Evolutionary conservation across 2,888 invertebrate species (phyloP).

Genomic region (Nomada goodeniana): DNA sequence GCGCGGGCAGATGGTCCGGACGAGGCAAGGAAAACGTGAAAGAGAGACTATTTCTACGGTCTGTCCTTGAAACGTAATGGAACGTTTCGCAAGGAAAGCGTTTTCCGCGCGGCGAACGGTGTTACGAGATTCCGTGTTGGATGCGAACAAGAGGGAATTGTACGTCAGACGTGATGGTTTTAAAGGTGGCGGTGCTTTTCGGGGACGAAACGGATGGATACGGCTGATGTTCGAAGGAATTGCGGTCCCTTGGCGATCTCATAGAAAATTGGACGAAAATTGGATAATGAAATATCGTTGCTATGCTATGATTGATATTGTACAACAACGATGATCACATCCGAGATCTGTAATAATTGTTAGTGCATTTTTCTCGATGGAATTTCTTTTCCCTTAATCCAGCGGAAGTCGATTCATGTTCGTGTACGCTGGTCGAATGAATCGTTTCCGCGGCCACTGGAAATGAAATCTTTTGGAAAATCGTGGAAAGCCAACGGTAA

Average conservation of each 20-base stretch:
- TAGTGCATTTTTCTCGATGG: too few relatives aligned
- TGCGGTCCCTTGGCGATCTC: not conserved
- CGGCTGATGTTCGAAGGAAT: not conserved
- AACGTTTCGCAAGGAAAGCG: constrained; percentile 44
- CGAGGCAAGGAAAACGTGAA: not conserved
- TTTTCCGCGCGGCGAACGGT: constrained; percentile 19
- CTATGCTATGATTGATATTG: too few relatives aligned
- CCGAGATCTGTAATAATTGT: too few relatives aligned
- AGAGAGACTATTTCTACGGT: constrained; percentile 23
- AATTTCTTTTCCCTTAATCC: too few relatives aligned
- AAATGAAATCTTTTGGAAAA: too few relatives aligned
- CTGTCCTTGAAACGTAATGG: constrained; percentile 46
- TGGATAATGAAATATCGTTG: too few relatives aligned
- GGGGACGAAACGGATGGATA: not conserved
- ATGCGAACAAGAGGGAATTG: not conserved
- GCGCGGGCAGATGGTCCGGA: constrained; percentile 13
- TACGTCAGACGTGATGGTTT: not conserved
- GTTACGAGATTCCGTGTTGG: constrained; percentile 13
- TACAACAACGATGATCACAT: too few relatives aligned
- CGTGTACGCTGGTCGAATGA: too few relatives aligned
- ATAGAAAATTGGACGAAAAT: not conserved
- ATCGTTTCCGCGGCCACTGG: too few relatives aligned
- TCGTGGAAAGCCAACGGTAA: too few relatives aligned
- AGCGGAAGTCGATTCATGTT: too few relatives aligned
- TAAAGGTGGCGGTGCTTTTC: not conserved